Evolutionary conservation across 2,888 invertebrate species (phyloP).

Genomic region (Erebia aethiops): DNA sequence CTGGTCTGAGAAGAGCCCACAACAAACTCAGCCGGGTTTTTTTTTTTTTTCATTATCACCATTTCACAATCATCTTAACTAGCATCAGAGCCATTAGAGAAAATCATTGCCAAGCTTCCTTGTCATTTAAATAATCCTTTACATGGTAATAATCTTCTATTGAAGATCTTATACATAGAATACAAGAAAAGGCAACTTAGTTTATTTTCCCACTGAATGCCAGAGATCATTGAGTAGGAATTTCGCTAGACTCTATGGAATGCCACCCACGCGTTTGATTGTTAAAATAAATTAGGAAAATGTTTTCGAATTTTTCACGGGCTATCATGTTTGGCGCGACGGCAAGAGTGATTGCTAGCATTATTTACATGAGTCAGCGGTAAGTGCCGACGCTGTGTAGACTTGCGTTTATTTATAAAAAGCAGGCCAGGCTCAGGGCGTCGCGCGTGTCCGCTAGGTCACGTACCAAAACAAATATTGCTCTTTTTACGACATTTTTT

Average conservation of each 20-base stretch:
- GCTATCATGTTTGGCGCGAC: slow-evolving; percentile 13
- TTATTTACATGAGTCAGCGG: slow-evolving; percentile 46
- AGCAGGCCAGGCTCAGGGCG: slow-evolving; percentile 42
- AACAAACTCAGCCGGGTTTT: too few relatives aligned
- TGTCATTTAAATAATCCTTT: too few relatives aligned
- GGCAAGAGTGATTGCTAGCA: slow-evolving; percentile 27
- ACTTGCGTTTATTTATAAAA: slow-evolving; percentile 51
- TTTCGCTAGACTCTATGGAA: not conserved
- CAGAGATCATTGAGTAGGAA: not conserved
- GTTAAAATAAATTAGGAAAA: not conserved
- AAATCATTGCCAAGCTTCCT: too few relatives aligned
- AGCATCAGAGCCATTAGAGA: too few relatives aligned
- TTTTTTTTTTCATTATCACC: too few relatives aligned
- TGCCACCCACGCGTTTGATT: slow-evolving; percentile 1
- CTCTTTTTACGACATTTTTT: slow-evolving; percentile 7
- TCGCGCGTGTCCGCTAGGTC: slow-evolving; percentile 41
- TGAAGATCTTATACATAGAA: too few relatives aligned
- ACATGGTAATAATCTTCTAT: too few relatives aligned
- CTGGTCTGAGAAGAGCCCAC: too few relatives aligned
- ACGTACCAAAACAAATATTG: slow-evolving; percentile 38
- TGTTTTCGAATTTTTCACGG: not conserved
- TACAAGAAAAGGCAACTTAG: too few relatives aligned
- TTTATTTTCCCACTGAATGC: not conserved
- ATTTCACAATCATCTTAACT: too few relatives aligned
- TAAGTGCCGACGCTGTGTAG: slow-evolving; percentile 40